phyloP scores from a whole-genome alignment of 1,140 invertebrate species.

The Anoplolepis gracilipes region DNA sequence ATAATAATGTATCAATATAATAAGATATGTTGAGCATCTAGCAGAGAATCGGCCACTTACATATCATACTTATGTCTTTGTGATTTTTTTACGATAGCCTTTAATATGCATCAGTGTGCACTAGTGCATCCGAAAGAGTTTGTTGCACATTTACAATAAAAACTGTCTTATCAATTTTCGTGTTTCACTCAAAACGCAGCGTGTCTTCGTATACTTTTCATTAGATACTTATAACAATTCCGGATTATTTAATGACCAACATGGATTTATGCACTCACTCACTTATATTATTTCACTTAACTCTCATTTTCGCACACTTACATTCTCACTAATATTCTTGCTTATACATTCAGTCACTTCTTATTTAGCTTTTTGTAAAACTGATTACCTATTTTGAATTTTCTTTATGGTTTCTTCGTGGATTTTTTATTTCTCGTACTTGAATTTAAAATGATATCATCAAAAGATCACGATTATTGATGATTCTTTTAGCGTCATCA shows the following conservation, averaged over 20 bases:
- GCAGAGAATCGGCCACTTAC: background rate
- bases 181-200: slow-evolving; percentile 7
- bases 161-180: slow-evolving; percentile 1
- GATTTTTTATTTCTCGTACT: background rate
- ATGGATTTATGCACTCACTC: background rate
- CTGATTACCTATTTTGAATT: slow-evolving; percentile 11
- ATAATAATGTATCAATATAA: background rate
- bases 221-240: slow-evolving; percentile 27
- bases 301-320: background rate
- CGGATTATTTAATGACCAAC: slow-evolving; percentile 23
- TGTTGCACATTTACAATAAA: background rate
- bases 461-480: no score
- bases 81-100: slow-evolving; percentile 21
- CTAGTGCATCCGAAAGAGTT: slow-evolving; percentile 7
- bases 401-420: background rate
- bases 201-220: slow-evolving; percentile 67
- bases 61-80: background rate
- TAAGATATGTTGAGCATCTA: slow-evolving; percentile 10
- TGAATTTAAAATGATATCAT: background rate
- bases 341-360: background rate
- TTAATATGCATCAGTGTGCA: slow-evolving; percentile 14
- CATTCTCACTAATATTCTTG: background rate
- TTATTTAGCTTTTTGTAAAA: slow-evolving; percentile 6
- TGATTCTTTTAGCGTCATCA: background rate
- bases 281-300: background rate